Percentiles rank a stretch among this genome's conserved stretches.
Evolutionary conservation across 2,113 vertebrate genomes (phyloP).

Genomic region (Engystomops pustulosus): DNA sequence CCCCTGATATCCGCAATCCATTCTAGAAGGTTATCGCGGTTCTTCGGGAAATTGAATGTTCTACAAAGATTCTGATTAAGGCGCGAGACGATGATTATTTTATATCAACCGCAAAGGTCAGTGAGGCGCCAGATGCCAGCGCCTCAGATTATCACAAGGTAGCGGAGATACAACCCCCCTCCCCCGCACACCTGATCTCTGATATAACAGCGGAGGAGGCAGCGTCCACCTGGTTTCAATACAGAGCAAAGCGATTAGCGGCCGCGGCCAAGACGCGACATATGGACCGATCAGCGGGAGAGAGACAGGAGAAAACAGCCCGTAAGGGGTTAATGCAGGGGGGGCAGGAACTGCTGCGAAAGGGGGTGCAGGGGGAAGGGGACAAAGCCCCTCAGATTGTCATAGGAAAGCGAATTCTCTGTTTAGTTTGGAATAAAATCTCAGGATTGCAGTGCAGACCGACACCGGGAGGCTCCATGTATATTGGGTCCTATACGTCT

Average conservation of each 20-base stretch:
- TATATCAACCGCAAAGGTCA: background rate
- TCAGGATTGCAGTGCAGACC: background rate
- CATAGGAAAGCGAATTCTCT: too few relatives aligned
- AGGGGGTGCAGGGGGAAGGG: too few relatives aligned
- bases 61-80: background rate
- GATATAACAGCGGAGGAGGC: background rate
- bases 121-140: background rate
- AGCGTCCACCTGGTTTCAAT: background rate
- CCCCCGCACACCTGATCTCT: conserved; percentile 11
- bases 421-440: background rate
- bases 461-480: too few relatives aligned
- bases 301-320: too few relatives aligned
- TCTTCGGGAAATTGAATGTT: background rate
- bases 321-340: background rate
- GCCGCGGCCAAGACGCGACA: background rate
- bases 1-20: background rate
- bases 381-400: too few relatives aligned
- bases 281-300: background rate
- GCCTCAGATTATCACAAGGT: background rate
- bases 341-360: background rate
- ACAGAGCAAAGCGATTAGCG: background rate
- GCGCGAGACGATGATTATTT: background rate
- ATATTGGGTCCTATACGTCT: background rate
- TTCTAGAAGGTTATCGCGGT: background rate
- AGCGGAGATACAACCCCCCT: background rate